Evolutionary conservation across 2,113 vertebrate genomes (phyloP).

Genomic region (Dascyllus trimaculatus): DNA sequence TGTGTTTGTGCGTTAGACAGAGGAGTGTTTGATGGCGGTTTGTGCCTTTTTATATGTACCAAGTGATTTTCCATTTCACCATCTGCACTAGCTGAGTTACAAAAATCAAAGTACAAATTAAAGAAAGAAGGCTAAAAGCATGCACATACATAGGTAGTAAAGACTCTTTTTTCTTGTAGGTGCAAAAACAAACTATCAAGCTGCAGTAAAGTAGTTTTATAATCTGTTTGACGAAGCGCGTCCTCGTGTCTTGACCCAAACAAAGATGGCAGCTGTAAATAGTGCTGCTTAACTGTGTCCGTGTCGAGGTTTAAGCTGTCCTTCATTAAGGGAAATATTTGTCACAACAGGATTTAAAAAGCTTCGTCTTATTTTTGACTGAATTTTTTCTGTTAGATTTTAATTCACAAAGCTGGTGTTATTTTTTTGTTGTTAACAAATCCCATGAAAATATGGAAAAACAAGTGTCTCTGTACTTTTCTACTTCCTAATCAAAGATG

Average conservation of each 20-base stretch:
- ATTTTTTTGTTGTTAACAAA: too few species aligned
- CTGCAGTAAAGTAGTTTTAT: neutral
- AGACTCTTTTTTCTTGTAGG: neutral
- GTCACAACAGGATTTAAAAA: neutral
- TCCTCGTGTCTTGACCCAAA: neutral
- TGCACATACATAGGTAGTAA: too few species aligned
- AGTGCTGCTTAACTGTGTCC: neutral
- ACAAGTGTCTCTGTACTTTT: neutral
- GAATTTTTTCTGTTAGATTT: too few species aligned
- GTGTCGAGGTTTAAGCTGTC: neutral
- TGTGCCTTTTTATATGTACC: slow-evolving; percentile 6
- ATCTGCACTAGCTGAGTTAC: neutral
- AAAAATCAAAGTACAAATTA: neutral
- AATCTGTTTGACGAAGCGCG: neutral
- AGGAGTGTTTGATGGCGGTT: neutral
- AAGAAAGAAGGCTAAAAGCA: neutral
- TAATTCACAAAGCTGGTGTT: too few species aligned
- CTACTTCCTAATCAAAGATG: neutral
- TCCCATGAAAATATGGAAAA: too few species aligned
- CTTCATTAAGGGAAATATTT: neutral
- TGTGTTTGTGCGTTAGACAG: slow-evolving; percentile 28
- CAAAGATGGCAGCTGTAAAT: slow-evolving; percentile 6
- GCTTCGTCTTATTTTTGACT: too few species aligned
- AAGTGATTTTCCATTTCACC: neutral
- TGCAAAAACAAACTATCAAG: neutral